Percentiles rank a stretch among this genome's conserved stretches.
These are phyloP conservation scores for Plumapathes pennacea DNA, from an alignment of 92 coral and sea anemone genomes.

Conservation along the genomic window DNA sequence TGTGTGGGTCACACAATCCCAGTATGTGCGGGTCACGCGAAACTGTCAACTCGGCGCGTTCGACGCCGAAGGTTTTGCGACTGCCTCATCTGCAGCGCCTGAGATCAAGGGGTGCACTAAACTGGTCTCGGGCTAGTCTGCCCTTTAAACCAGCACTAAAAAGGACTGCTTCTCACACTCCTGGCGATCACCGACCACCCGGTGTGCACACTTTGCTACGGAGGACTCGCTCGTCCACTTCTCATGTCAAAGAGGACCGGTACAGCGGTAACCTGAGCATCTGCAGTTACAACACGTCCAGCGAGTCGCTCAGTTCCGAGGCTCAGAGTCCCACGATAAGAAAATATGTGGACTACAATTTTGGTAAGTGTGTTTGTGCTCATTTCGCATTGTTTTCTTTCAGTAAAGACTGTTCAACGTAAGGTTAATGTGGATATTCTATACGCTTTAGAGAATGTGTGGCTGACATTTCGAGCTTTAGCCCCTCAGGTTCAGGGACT, in stretches of 20 bases:
- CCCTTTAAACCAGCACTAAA: constrained; percentile 48
- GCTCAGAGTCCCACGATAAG: constrained; percentile 35
- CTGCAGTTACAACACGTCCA: constrained; percentile 63
- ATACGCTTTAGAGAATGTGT: no score
- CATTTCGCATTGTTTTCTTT: no score
- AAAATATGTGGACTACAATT: constrained; percentile 22
- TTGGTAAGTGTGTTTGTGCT: no score
- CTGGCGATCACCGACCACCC: constrained; percentile 51
- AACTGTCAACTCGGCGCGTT: constrained; percentile 55
- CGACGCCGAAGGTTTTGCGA: constrained; percentile 71
- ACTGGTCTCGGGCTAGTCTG: constrained; percentile 12
- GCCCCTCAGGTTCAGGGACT: no score
- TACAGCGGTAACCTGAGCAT: constrained; percentile 68
- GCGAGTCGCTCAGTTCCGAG: constrained; percentile 76
- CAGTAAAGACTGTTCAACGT: no score
- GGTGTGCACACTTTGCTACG: constrained; percentile 43
- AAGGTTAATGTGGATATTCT: no score
- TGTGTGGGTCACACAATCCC: constrained; percentile 46
- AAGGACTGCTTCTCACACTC: constrained; percentile 80
- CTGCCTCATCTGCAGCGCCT: constrained; percentile 56
- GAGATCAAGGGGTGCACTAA: constrained; percentile 46
- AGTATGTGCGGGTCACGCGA: constrained; percentile 54
- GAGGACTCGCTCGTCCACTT: constrained; percentile 75
- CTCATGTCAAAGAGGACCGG: constrained; percentile 67
- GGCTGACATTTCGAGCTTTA: no score